Conservation (phyloP, 1,140 invertebrate genomes). For the Trichoplusia ni region DNA sequence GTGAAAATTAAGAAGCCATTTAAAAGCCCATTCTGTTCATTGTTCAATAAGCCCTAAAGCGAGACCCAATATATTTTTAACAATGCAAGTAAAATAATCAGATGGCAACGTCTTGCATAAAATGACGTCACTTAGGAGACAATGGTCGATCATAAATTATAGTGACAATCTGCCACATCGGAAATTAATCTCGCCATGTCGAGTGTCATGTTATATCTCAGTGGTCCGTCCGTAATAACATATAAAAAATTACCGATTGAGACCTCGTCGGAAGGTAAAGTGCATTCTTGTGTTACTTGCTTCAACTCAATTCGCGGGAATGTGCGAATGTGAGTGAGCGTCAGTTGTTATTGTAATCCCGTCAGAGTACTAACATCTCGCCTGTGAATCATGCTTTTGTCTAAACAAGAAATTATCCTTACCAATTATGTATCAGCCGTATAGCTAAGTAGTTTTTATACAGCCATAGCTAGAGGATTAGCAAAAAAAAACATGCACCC, state of each 20-base stretch:
- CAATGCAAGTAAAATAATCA: constrained; percentile 50
- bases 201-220: constrained; percentile 62
- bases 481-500: constrained; percentile 24
- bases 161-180: constrained; percentile 75
- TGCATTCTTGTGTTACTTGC: constrained; percentile 77
- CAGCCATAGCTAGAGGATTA: constrained; percentile 3
- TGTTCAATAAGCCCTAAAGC: neutral
- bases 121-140: constrained; percentile 73
- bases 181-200: constrained; percentile 76
- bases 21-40: neutral
- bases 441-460: too few relatives aligned
- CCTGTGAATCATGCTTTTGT: constrained; percentile 53
- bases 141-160: constrained; percentile 78
- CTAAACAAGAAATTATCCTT: constrained; percentile 30
- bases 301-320: constrained; percentile 71
- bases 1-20: too few relatives aligned
- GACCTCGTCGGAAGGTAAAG: constrained; percentile 64
- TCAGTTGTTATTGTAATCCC: constrained; percentile 50
- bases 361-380: constrained; percentile 41
- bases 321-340: constrained; percentile 65
- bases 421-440: constrained; percentile 22
- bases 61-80: constrained; percentile 37
- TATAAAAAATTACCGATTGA: constrained; percentile 75
- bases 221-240: constrained; percentile 54
- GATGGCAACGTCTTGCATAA: constrained; percentile 53